A percentile compares a stretch with the other conserved stretches of the same genome.
Conservation (phyloP, 2,797 vertebrate species). For the Clangula hyemalis region DNA sequence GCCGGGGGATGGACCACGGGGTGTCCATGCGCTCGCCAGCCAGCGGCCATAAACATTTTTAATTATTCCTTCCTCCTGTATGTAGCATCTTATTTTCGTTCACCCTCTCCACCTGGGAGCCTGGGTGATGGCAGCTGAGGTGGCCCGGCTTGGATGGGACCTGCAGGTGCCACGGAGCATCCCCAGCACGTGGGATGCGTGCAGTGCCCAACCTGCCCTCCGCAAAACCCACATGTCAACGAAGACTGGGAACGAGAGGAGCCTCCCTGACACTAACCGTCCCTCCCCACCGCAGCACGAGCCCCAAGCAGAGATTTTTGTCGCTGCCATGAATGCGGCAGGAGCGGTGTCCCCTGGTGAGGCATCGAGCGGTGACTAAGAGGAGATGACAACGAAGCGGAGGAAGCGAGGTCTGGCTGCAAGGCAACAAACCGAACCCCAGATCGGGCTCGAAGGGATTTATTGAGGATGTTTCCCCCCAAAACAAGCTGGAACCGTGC, state of each 20-base stretch:
- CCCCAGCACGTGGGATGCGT: background rate
- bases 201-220: background rate
- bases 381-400: slow-evolving; percentile 65
- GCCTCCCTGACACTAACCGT: background rate
- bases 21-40: background rate
- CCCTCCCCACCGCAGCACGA: background rate
- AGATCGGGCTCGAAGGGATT: background rate
- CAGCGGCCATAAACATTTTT: slow-evolving; percentile 28
- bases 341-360: slow-evolving; percentile 69
- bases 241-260: background rate
- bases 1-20: background rate
- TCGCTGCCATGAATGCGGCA: slow-evolving; percentile 62
- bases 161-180: fast-evolving
- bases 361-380: slow-evolving; percentile 70
- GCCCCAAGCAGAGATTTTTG: background rate
- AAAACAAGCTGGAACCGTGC: background rate
- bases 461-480: background rate
- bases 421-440: slow-evolving; percentile 39
- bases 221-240: fast-evolving
- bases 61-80: slow-evolving; percentile 44
- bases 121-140: background rate
- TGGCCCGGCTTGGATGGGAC: background rate
- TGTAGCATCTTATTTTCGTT: slow-evolving; percentile 37
- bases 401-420: slow-evolving; percentile 67
- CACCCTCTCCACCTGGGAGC: background rate